phyloP scores from a whole-genome alignment of 1,140 invertebrate genomes.

The Philotrypesis tridentata region DNA sequence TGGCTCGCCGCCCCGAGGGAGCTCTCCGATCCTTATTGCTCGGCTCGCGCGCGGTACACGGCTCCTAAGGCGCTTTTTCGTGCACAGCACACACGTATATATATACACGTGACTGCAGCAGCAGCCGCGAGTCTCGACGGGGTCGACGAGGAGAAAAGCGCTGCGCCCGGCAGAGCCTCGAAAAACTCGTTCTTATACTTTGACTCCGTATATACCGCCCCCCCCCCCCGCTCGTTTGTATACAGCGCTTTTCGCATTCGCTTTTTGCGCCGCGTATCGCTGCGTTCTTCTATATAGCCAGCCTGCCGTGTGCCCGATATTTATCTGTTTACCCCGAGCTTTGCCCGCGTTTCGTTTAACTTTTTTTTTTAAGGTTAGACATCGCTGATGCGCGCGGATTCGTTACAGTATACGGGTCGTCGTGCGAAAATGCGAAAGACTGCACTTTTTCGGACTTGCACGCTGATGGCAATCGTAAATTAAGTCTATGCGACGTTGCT shows the following conservation, averaged over 20 bases:
- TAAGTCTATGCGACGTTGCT: too few relatives aligned
- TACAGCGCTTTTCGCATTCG: neutral
- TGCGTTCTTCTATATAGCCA: too few relatives aligned
- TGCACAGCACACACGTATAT: too few relatives aligned
- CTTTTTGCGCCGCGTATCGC: too few relatives aligned
- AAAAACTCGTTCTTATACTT: slow-evolving; percentile 28
- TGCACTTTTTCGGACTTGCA: too few relatives aligned
- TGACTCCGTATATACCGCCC: neutral
- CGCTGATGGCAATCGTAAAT: too few relatives aligned
- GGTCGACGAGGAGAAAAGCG: slow-evolving; percentile 17
- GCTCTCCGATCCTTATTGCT: neutral
- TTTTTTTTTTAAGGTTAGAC: too few relatives aligned
- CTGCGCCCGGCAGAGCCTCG: slow-evolving; percentile 26
- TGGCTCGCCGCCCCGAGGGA: neutral
- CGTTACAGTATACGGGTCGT: too few relatives aligned
- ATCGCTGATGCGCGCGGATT: too few relatives aligned
- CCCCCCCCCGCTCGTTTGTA: neutral
- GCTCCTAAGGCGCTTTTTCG: slow-evolving; percentile 24
- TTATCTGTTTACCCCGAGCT: neutral
- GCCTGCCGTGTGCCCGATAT: too few relatives aligned
- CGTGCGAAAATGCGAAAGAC: too few relatives aligned
- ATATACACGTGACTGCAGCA: neutral
- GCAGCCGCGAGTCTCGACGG: neutral
- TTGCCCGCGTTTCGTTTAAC: neutral
- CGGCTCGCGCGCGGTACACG: neutral